Conservation (phyloP, 2,888 invertebrate species). For the Ormia ochracea region DNA sequence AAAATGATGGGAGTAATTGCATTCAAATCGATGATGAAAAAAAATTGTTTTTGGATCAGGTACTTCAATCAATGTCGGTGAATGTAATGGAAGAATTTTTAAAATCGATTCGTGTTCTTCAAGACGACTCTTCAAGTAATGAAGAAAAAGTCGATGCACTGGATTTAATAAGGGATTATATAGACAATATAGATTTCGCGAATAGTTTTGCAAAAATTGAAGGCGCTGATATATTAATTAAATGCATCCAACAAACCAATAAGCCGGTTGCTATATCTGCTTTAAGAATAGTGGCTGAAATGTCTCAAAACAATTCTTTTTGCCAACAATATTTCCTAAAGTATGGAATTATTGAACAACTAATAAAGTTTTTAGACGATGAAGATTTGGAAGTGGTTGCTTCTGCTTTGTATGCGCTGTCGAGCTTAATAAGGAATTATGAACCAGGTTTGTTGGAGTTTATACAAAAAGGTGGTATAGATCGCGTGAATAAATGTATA, state of each 20-base stretch:
- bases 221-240: slow-evolving; percentile 85
- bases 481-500: slow-evolving; percentile 80
- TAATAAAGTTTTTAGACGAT: slow-evolving; percentile 79
- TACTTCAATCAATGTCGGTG: slow-evolving; percentile 83
- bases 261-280: slow-evolving; percentile 81
- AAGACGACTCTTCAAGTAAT: slow-evolving; percentile 78
- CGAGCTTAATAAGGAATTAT: slow-evolving; percentile 84
- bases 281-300: slow-evolving; percentile 84
- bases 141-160: slow-evolving; percentile 81
- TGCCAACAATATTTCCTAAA: slow-evolving; percentile 86
- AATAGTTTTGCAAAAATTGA: slow-evolving; percentile 91
- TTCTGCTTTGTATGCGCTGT: slow-evolving; percentile 87
- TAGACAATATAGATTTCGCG: slow-evolving; percentile 87
- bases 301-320: slow-evolving; percentile 91
- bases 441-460: slow-evolving; percentile 81
- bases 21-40: slow-evolving; percentile 41
- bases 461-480: slow-evolving; percentile 82
- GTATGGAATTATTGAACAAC: slow-evolving; percentile 80
- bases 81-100: slow-evolving; percentile 83
- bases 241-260: slow-evolving; percentile 82
- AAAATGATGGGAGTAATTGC: neutral
- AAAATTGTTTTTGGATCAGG: slow-evolving; percentile 83
- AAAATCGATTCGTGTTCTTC: slow-evolving; percentile 80
- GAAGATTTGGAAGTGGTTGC: slow-evolving; percentile 78
- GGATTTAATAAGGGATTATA: slow-evolving; percentile 82